A percentile compares a stretch with the other conserved stretches of the same genome.
These are phyloP conservation scores for Grantiella picta DNA, from an alignment of 2,113 vertebrate genomes.

Conservation along the genomic window DNA sequence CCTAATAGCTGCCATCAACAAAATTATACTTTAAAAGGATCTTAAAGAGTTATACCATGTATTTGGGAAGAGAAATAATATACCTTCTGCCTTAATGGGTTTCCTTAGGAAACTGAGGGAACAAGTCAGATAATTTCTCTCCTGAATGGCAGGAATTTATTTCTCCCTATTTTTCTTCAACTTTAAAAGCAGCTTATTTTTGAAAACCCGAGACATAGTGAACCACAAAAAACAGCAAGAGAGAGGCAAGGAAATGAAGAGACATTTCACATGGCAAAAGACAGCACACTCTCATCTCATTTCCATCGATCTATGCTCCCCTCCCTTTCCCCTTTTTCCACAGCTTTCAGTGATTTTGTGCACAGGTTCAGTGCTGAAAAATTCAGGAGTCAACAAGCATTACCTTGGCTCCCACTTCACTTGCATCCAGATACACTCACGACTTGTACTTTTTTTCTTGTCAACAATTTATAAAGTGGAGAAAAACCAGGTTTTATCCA, in stretches of 20 bases:
- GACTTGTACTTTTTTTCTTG: neutral
- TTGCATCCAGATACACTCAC: neutral
- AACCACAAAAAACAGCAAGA: neutral
- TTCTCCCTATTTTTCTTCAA: neutral
- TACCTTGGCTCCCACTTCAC: neutral
- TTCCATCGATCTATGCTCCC: neutral
- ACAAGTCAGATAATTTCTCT: neutral
- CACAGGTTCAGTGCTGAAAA: neutral
- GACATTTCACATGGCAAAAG: neutral
- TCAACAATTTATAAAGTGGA: neutral
- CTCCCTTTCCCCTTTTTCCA: neutral
- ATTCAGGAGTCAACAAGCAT: neutral
- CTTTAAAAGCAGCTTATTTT: neutral
- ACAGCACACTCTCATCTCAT: neutral
- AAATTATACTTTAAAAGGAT: neutral
- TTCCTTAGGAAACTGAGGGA: neutral
- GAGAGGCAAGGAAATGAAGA: neutral
- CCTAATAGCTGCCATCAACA: neutral
- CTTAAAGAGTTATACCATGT: neutral
- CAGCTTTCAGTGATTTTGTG: neutral
- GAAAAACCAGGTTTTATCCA: neutral
- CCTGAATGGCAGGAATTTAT: neutral
- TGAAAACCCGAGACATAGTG: neutral
- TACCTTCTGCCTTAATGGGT: neutral
- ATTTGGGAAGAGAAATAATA: neutral